Percentiles rank a stretch among this genome's conserved stretches.
phyloP scores from a whole-genome alignment of 2,888 invertebrate genomes.

The Tetragnatha montana region DNA sequence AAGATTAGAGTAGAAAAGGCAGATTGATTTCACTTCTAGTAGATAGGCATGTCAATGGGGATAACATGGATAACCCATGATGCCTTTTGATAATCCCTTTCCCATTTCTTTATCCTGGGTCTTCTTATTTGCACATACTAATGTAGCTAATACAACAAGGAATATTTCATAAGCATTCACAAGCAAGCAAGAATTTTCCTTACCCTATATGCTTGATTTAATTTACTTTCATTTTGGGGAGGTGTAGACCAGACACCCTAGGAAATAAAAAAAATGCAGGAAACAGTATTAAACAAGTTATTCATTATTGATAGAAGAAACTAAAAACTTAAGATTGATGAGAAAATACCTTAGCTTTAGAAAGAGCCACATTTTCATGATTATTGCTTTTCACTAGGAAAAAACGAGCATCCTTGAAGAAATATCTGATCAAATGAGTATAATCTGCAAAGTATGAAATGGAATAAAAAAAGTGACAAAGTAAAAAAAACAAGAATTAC shows the following conservation, averaged over 20 bases:
- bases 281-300: background rate
- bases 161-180: background rate
- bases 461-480: background rate
- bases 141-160: background rate
- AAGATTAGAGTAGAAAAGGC: too few species aligned
- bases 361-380: conserved; percentile 94
- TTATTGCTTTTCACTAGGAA: conserved; percentile 99
- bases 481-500: background rate
- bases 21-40: too few species aligned
- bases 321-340: background rate
- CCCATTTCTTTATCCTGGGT: too few species aligned
- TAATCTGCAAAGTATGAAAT: conserved; percentile 68
- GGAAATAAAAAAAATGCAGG: conserved; percentile 3
- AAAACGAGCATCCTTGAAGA: conserved; percentile 94
- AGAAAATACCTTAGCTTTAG: conserved; percentile 84
- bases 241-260: conserved; percentile 97
- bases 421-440: conserved; percentile 86
- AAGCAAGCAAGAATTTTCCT: conserved; percentile 41
- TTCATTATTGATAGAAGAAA: background rate
- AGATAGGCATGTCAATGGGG: too few species aligned
- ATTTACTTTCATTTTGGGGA: conserved; percentile 95
- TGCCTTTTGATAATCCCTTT: too few species aligned
- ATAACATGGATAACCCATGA: too few species aligned
- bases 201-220: conserved; percentile 91
- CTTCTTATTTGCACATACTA: too few species aligned